phyloP scores from a whole-genome alignment of 2,797 vertebrate species.

The Lepus townsendii region DNA sequence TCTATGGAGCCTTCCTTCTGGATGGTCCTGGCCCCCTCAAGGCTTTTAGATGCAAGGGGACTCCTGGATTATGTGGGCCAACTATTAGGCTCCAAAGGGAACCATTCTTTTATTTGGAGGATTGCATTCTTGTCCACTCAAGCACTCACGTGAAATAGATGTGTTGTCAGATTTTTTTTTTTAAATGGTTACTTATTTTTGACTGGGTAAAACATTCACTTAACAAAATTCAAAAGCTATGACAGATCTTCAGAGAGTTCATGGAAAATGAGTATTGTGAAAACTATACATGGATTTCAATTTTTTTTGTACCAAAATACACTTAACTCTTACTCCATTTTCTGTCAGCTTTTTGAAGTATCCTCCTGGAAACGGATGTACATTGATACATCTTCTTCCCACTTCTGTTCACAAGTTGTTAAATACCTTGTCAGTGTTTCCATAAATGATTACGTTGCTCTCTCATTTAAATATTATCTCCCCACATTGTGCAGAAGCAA shows the following conservation, averaged over 20 bases:
- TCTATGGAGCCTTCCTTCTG: constrained; percentile 62
- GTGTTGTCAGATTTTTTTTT: not conserved
- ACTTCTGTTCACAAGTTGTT: not conserved
- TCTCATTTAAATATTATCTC: not conserved
- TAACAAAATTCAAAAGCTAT: not conserved
- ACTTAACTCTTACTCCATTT: too few species aligned
- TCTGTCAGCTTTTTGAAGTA: too few species aligned
- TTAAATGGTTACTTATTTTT: not conserved
- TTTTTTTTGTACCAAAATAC: too few species aligned
- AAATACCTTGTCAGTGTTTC: not conserved
- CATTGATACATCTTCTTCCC: not conserved
- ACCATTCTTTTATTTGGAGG: not conserved
- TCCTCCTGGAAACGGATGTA: not conserved
- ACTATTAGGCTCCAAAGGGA: constrained; percentile 28
- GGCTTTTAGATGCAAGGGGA: constrained; percentile 72
- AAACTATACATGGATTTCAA: too few species aligned
- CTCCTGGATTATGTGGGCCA: constrained; percentile 52
- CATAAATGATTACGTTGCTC: not conserved
- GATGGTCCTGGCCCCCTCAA: constrained; percentile 28
- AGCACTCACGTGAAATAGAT: not conserved
- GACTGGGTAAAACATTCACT: not conserved
- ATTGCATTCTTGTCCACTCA: not conserved
- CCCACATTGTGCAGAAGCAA: not conserved
- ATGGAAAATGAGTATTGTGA: too few species aligned
- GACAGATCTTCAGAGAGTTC: too few species aligned